These are phyloP conservation scores for Bombus haemorrhoidalis DNA, from an alignment of 1,140 invertebrate species.

Conservation along the genomic window DNA sequence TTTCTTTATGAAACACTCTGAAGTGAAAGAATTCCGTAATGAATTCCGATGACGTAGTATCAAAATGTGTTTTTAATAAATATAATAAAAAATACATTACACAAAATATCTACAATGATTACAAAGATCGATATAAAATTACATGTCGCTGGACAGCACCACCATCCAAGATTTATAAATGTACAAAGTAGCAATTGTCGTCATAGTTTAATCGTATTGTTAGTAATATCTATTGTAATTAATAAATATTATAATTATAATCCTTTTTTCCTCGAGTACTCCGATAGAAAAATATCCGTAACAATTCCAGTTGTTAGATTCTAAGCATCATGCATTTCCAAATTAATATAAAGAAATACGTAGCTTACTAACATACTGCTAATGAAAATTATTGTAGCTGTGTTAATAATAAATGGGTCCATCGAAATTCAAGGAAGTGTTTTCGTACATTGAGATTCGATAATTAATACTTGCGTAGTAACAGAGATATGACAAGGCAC, in stretches of 20 bases:
- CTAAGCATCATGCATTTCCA: conserved; percentile 35
- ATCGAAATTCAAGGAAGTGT: conserved; percentile 19
- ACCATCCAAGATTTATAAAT: conserved; percentile 65
- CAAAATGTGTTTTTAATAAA: conserved; percentile 81
- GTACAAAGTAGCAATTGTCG: conserved; percentile 67
- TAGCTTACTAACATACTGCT: conserved; percentile 27
- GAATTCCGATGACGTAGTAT: conserved; percentile 64
- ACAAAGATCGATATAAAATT: conserved; percentile 80
- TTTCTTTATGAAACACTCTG: conserved; percentile 7
- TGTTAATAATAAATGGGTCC: conserved; percentile 23
- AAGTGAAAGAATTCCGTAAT: conserved; percentile 8
- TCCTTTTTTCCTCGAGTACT: conserved; percentile 67
- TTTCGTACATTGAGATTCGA: conserved; percentile 48
- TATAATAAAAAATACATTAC: conserved; percentile 80
- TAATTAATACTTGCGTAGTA: conserved; percentile 24
- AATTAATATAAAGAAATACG: conserved; percentile 51
- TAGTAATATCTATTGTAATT: conserved; percentile 62
- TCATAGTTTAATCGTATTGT: conserved; percentile 65
- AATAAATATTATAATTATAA: conserved; percentile 77
- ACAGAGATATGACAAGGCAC: conserved; percentile 53
- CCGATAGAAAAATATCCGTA: conserved; percentile 77
- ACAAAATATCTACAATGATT: conserved; percentile 80
- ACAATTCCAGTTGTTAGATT: conserved; percentile 54
- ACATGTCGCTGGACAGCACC: conserved; percentile 67
- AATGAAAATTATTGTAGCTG: conserved; percentile 25